Conservation (phyloP, 2,797 vertebrate genomes). For the Brachyrhaphis roseni region DNA sequence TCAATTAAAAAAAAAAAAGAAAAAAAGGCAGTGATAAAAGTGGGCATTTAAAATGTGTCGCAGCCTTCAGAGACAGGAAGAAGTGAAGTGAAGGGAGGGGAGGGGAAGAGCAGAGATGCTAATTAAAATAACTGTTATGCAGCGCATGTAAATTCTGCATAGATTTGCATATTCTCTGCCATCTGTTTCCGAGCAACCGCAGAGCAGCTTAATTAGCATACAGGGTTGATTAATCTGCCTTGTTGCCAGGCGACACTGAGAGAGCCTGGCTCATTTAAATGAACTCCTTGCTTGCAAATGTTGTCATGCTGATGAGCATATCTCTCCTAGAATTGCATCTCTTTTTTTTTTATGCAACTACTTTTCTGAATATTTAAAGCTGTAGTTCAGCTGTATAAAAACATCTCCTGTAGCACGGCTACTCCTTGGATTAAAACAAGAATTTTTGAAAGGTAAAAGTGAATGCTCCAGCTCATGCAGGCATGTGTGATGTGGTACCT, state of each 20-base stretch:
- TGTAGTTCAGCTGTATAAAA: constrained; percentile 5
- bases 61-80: constrained; percentile 78
- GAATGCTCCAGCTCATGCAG: not conserved
- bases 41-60: constrained; percentile 79
- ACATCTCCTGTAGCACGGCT: not conserved
- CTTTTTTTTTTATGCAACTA: not conserved
- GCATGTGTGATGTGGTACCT: constrained; percentile 81
- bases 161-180: constrained; percentile 99
- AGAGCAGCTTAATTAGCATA: constrained; percentile 97
- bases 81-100: constrained; percentile 70
- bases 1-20: constrained; percentile 35
- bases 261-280: constrained; percentile 77
- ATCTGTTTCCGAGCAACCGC: constrained; percentile 98
- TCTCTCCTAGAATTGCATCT: constrained; percentile 53
- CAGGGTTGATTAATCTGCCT: constrained; percentile 93
- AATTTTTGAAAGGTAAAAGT: constrained; percentile 7
- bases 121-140: constrained; percentile 91
- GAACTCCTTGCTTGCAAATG: constrained; percentile 62
- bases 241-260: constrained; percentile 79
- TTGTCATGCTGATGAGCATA: constrained; percentile 46
- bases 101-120: constrained; percentile 74
- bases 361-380: constrained; percentile 2
- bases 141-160: constrained; percentile 96
- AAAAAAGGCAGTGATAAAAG: constrained; percentile 52
- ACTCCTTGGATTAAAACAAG: constrained; percentile 12